phyloP scores from a whole-genome alignment of 2,888 invertebrate species.

The Eupelmus urozonus region DNA sequence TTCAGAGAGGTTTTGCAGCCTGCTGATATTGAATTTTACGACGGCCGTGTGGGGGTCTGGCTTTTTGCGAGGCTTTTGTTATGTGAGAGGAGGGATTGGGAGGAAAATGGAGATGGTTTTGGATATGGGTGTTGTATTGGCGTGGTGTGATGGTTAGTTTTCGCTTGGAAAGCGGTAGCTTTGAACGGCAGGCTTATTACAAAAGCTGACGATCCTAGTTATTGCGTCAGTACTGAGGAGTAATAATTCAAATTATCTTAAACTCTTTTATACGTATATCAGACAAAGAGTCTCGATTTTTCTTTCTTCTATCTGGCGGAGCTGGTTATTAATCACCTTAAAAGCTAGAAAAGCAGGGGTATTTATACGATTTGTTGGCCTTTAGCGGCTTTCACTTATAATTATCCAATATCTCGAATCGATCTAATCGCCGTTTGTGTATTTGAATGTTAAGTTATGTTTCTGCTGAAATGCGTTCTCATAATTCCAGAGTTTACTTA shows the following conservation, averaged over 20 bases:
- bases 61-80: no score
- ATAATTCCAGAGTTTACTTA: background rate
- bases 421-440: background rate
- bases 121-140: no score
- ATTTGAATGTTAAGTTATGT: background rate
- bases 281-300: background rate
- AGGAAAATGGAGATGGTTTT: no score
- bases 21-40: background rate
- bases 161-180: no score
- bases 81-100: no score
- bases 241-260: background rate
- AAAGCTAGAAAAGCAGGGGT: background rate
- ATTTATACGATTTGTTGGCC: no score
- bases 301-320: background rate
- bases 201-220: no score
- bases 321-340: background rate
- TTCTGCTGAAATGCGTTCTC: background rate
- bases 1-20: no score
- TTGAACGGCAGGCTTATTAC: no score
- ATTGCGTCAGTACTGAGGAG: background rate
- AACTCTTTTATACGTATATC: background rate
- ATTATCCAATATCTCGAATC: background rate
- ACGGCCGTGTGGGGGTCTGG: no score
- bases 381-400: background rate
- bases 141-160: no score